phyloP scores from a whole-genome alignment of 2,113 vertebrate species.

The Zapus hudsonius region DNA sequence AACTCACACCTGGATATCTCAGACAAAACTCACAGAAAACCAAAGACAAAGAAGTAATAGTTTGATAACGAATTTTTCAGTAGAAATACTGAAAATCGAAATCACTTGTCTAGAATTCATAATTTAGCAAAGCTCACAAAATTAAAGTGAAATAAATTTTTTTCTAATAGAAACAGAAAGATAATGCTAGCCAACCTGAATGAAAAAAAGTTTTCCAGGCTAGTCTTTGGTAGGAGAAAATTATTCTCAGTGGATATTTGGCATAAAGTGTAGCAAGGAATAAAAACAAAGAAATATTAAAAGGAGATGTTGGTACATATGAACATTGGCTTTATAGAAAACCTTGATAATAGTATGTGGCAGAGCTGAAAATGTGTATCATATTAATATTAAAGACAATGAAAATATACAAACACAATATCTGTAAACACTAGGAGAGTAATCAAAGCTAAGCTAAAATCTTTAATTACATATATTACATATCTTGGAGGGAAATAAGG shows the following conservation, averaged over 20 bases:
- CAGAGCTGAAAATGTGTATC: not conserved
- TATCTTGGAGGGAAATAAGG: not conserved
- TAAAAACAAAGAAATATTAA: not conserved
- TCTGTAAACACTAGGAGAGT: not conserved
- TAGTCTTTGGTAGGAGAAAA: not conserved
- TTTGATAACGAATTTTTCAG: slow-evolving; percentile 18
- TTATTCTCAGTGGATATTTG: not conserved
- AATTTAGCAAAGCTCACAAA: not conserved
- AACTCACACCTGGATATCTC: not conserved
- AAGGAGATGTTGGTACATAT: not conserved
- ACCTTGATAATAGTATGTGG: not conserved
- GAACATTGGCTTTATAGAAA: not conserved
- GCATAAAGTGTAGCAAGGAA: not conserved
- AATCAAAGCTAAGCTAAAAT: not conserved
- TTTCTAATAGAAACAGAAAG: not conserved
- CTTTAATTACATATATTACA: not conserved
- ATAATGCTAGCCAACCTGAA: not conserved
- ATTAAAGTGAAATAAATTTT: not conserved
- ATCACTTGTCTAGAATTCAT: not conserved
- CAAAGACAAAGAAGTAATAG: not conserved
- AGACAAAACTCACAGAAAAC: not conserved
- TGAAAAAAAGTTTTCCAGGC: not conserved
- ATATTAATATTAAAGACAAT: not conserved
- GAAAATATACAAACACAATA: not conserved
- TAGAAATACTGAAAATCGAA: not conserved